Evolutionary conservation across 2,888 invertebrate genomes (phyloP).

Genomic region (Zhuqinia jingwanae): DNA sequence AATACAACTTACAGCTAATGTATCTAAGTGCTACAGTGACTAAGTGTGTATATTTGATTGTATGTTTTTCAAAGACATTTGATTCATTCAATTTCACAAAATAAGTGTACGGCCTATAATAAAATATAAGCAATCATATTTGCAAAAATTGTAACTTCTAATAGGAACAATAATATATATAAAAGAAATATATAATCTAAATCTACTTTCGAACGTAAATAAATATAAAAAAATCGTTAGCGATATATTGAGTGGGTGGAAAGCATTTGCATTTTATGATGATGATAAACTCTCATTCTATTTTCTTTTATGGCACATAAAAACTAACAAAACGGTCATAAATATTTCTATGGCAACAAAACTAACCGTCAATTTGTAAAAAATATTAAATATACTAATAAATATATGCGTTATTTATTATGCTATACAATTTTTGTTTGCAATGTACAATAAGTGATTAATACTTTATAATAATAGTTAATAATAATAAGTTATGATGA

Average conservation of each 20-base stretch:
- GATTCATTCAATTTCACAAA: conserved; percentile 34
- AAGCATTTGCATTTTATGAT: background rate
- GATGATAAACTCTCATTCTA: too few species aligned
- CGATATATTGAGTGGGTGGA: too few species aligned
- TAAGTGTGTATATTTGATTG: conserved; percentile 32
- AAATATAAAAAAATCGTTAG: too few species aligned
- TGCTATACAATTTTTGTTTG: background rate
- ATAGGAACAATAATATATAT: background rate
- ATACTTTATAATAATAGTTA: background rate
- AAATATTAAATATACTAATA: background rate
- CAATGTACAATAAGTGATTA: background rate
- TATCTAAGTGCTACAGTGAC: conserved; percentile 23
- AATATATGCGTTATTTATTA: background rate
- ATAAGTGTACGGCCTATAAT: conserved; percentile 16
- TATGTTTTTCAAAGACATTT: conserved; percentile 44
- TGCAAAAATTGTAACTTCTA: background rate
- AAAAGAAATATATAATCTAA: too few species aligned
- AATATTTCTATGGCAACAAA: background rate
- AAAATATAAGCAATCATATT: background rate
- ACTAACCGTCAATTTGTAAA: background rate
- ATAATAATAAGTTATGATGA: too few species aligned
- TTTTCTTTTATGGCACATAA: background rate
- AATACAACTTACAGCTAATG: background rate
- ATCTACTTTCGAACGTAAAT: too few species aligned
- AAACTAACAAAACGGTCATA: background rate